Conservation (phyloP, 2,113 vertebrate species). For the Ramphastos sulfuratus region DNA sequence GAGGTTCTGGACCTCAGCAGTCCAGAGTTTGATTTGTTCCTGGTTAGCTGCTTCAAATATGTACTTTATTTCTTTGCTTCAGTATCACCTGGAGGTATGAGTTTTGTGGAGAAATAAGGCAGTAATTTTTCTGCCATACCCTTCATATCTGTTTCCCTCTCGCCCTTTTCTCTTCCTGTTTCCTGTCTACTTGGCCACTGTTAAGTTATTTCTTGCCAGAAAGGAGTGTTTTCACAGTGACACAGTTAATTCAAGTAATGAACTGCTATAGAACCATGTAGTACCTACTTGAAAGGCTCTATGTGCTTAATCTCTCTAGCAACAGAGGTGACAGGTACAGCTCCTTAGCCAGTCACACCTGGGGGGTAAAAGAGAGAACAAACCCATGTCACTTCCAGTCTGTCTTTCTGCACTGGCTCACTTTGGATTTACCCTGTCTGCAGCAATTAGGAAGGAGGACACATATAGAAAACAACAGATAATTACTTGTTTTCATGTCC, state of each 20-base stretch:
- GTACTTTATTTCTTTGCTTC: neutral
- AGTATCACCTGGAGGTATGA: neutral
- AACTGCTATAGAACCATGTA: neutral
- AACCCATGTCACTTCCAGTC: neutral
- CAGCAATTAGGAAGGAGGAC: neutral
- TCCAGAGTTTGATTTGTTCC: neutral
- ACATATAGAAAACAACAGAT: neutral
- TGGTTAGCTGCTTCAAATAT: neutral
- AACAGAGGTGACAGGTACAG: neutral
- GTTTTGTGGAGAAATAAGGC: neutral
- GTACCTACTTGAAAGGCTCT: neutral
- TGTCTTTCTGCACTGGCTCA: neutral
- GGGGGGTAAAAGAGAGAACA: neutral
- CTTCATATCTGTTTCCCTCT: neutral
- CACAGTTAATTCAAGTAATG: neutral
- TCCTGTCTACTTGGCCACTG: neutral
- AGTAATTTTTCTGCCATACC: constrained; percentile 1
- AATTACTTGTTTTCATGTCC: neutral
- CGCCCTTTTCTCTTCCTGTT: neutral
- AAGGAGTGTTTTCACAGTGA: neutral
- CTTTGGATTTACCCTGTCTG: neutral
- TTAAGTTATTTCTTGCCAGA: neutral
- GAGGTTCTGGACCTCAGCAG: neutral
- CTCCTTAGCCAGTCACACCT: neutral
- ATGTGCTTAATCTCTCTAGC: neutral